A percentile compares a stretch with the other conserved stretches of the same genome.
These are phyloP conservation scores for Drosophila burlai DNA, from an alignment of 1,140 invertebrate species.

Conservation along the genomic window DNA sequence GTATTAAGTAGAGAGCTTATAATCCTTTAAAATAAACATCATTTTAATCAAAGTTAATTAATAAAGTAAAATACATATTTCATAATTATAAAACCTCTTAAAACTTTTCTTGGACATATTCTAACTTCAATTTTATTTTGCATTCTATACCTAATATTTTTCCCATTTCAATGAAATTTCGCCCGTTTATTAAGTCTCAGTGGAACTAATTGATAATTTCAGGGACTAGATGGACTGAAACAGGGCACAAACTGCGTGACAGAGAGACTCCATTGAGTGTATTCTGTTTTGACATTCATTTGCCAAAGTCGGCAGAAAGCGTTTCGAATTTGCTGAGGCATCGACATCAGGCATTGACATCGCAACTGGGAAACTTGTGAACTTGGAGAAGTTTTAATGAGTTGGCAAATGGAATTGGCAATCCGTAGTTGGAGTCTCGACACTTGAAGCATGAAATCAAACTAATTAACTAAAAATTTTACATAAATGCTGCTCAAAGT, in stretches of 20 bases:
- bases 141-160: constrained; percentile 3
- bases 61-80: background rate
- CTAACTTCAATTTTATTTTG: no score
- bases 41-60: background rate
- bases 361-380: constrained; percentile 11
- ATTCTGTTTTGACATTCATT: constrained; percentile 49
- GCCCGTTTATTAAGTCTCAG: constrained; percentile 16
- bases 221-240: background rate
- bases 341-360: background rate
- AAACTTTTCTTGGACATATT: background rate
- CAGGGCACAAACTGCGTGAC: constrained; percentile 5
- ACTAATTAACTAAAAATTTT: constrained; percentile 68
- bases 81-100: background rate
- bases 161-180: constrained; percentile 31
- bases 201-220: constrained; percentile 33
- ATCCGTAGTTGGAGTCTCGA: constrained; percentile 41
- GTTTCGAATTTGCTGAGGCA: constrained; percentile 30
- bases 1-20: background rate
- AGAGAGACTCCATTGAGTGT: constrained; percentile 29
- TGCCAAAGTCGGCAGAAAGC: constrained; percentile 25
- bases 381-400: constrained; percentile 58
- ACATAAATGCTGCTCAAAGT: constrained; percentile 46
- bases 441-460: constrained; percentile 64
- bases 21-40: background rate
- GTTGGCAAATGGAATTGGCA: constrained; percentile 62